Percentiles rank a stretch among this genome's conserved stretches.
These are phyloP conservation scores for Napeogenes sylphis DNA, from an alignment of 2,888 invertebrate genomes.

Conservation along the genomic window DNA sequence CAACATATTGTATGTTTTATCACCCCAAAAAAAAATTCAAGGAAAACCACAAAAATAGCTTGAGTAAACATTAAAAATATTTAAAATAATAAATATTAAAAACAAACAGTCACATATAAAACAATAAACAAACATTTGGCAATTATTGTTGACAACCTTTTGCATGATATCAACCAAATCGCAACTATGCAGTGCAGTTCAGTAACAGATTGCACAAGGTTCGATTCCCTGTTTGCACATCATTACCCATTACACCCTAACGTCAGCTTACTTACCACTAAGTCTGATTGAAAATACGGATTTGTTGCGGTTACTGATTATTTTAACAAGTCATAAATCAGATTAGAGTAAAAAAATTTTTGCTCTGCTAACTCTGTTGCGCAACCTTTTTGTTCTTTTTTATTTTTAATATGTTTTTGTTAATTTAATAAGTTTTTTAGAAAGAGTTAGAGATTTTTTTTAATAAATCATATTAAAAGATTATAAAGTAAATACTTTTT, in stretches of 20 bases:
- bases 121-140: background rate
- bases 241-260: constrained; percentile 35
- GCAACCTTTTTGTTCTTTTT: background rate
- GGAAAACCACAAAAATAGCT: no score
- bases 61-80: background rate
- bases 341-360: background rate
- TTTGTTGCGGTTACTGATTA: constrained; percentile 6
- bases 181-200: constrained; percentile 21
- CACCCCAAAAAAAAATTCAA: no score
- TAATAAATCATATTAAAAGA: background rate
- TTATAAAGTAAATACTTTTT: background rate
- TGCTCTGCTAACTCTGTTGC: background rate
- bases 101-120: background rate
- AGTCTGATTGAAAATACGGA: constrained; percentile 19
- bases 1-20: no score
- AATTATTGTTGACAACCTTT: constrained; percentile 18
- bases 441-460: background rate
- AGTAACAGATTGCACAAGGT: constrained; percentile 46
- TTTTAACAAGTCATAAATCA: constrained; percentile 6
- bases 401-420: no score
- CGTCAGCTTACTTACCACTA: constrained; percentile 13
- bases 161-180: constrained; percentile 29
- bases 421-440: no score
- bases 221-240: constrained; percentile 37
- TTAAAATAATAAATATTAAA: background rate